phyloP scores from a whole-genome alignment of 2,797 vertebrate species.

The Melanotaenia maccullochi region DNA sequence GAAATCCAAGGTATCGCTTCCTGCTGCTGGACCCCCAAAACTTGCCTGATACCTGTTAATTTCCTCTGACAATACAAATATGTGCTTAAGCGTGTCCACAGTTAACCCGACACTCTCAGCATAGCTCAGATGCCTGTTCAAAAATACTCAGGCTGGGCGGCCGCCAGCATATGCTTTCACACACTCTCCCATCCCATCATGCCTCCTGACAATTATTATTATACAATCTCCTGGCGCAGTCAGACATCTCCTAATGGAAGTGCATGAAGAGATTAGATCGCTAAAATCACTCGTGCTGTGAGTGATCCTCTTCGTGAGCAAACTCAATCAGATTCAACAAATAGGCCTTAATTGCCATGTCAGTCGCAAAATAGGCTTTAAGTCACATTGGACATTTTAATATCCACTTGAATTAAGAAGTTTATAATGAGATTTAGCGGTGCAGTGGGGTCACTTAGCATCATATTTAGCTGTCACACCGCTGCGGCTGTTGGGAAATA shows the following conservation, averaged over 20 bases:
- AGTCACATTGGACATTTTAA: slow-evolving; percentile 63
- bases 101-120: slow-evolving; percentile 46
- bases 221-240: slow-evolving; percentile 41
- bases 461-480: slow-evolving; percentile 27
- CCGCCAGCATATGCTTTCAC: slow-evolving; percentile 40
- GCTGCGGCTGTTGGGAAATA: slow-evolving; percentile 9
- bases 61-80: slow-evolving; percentile 27
- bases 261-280: slow-evolving; percentile 51
- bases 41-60: not conserved
- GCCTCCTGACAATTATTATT: slow-evolving; percentile 45
- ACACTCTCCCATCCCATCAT: slow-evolving; percentile 43
- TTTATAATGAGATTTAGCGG: slow-evolving; percentile 52
- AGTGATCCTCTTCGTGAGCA: slow-evolving; percentile 52
- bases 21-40: slow-evolving; percentile 6
- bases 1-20: not conserved
- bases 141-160: slow-evolving; percentile 47
- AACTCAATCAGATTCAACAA: slow-evolving; percentile 66
- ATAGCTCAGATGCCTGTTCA: slow-evolving; percentile 41
- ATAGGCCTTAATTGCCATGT: slow-evolving; percentile 66
- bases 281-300: slow-evolving; percentile 32
- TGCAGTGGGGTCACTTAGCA: slow-evolving; percentile 11
- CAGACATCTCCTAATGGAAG: slow-evolving; percentile 50
- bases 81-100: slow-evolving; percentile 19
- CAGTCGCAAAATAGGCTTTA: slow-evolving; percentile 57
- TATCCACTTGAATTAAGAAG: slow-evolving; percentile 51